Base-by-base conservation (phyloP, 2,113 vertebrate genomes). In the Dipodomys stephensi region DNA sequence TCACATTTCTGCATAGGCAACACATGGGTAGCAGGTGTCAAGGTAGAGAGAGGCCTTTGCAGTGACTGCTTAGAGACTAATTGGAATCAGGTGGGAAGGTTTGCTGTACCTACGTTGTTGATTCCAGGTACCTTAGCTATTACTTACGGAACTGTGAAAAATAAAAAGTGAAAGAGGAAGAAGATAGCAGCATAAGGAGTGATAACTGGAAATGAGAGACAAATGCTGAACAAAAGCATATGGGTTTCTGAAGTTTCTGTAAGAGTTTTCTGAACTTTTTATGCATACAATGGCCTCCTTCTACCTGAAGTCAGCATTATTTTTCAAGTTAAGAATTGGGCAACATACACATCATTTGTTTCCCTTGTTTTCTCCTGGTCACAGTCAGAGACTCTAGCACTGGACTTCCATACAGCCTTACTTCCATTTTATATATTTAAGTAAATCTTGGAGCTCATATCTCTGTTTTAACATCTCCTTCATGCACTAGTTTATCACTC, bases 271-370 rank as follows among this genome's bases (percentile, higher is more conserved):
- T 94, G 94, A 95, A 96, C 79, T 96, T 80, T 90, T 96, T 96
- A 94, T 81, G 11, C 28, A 28, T 79, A 44, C 13, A 80, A 78
- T 23, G 79, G 18, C 22, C 53, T 97, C 68, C 65, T 82, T 96
- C 95, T 88, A 73, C 72, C 93, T 97, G 95, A 97, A 98, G 96
- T 96, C 90, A 95, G 95, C 93, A 93, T 95, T 90, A 80, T 95
- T 97, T 97, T 97, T 97, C 95, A 76, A 81, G 69, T 95, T 94
- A 79, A 97, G 79, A 96, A 49, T 87, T 96, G 81, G 87, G 94
- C 94, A 87, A 78, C 74, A 92, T 90, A 85, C 73, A 80, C 68
- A 90, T 82, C 39, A 2, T 60, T 57, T 69, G 16, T 8, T 83
- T 83, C 86, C 39, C 12, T 49, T 90, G 79, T 57, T 91, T 81